phyloP scores from a whole-genome alignment of 2,888 invertebrate species.

The Nezara viridula region DNA sequence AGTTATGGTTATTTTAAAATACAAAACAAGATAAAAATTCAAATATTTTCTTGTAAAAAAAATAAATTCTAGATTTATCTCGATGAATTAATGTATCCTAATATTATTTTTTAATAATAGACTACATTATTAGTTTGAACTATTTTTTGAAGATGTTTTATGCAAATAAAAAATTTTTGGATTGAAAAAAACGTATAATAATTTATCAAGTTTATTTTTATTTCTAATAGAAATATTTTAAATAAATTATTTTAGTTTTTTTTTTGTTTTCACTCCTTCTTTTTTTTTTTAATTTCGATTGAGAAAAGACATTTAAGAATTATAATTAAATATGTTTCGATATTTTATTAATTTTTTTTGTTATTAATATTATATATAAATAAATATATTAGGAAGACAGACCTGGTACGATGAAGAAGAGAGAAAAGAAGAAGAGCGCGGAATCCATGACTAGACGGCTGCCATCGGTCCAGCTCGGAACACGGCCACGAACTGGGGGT shows the following conservation, averaged over 20 bases:
- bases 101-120: too few relatives aligned
- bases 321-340: background rate
- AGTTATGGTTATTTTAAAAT: too few relatives aligned
- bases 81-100: too few relatives aligned
- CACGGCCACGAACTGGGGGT: constrained; percentile 31
- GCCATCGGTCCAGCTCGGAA: constrained; percentile 31
- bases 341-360: background rate
- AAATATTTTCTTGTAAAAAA: background rate
- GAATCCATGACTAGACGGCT: constrained; percentile 26
- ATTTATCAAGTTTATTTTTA: too few relatives aligned
- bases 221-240: too few relatives aligned
- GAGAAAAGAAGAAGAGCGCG: background rate
- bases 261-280: too few relatives aligned
- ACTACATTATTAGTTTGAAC: too few relatives aligned
- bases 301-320: background rate
- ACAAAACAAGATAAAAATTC: background rate
- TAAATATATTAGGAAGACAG: background rate
- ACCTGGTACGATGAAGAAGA: constrained; percentile 29
- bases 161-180: too few relatives aligned
- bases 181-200: too few relatives aligned
- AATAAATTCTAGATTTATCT: background rate
- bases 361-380: background rate
- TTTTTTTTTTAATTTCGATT: too few relatives aligned
- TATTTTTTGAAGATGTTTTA: too few relatives aligned
- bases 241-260: too few relatives aligned